Evolutionary conservation across 2,797 vertebrate genomes (phyloP), one percentile per base, ranked within the genome.

Genomic region (Astyanax mexicanus): DNA sequence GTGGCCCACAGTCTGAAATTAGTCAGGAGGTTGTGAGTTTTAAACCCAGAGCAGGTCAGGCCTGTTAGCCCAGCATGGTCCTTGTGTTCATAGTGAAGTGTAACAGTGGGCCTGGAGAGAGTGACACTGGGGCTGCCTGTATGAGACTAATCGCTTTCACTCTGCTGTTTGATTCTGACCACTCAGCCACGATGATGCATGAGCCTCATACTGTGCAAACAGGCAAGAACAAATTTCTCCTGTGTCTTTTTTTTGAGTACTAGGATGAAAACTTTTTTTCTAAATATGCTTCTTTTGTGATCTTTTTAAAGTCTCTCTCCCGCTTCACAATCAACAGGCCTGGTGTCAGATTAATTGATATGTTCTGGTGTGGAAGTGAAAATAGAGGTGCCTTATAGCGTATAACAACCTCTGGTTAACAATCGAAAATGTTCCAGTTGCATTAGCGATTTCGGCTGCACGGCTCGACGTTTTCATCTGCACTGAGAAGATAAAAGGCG

Each of bases 211-310:
- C 87, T 91, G 90, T 90, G 92, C 88, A 82, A 84, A 87, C 88
- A 89, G 88, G 86, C 87, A 90, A 86, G 87, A 86, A 94, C 92
- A 93, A 92, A 94, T 94, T 92, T 92, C 85, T 88, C 78, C 79
- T 80, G 86, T 86, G 89, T 86, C 85, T 88, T 90, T 88, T 90
- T 88, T 64, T 29, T 54, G 13, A 3, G 35, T 45, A 58, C 13
- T 6, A 17, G 60, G 86, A 86, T 84, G 60, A 78, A 52, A 35
- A 40, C 44, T 52, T 35, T n/a, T n/a, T n/a, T 49, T 62, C 71
- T 57, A 71, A 83, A 80, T 72, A 57, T 60, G 73, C 40, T 79
- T 54, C 78, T 84, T 82, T 91, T 90, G 82, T 86, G 75, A n/a
- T 37, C 62, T 6, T 60, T 71, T 84, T 74, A 72, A 52, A 75